phyloP scores from a whole-genome alignment of 2,888 invertebrate genomes.

The Troilus luridus region DNA sequence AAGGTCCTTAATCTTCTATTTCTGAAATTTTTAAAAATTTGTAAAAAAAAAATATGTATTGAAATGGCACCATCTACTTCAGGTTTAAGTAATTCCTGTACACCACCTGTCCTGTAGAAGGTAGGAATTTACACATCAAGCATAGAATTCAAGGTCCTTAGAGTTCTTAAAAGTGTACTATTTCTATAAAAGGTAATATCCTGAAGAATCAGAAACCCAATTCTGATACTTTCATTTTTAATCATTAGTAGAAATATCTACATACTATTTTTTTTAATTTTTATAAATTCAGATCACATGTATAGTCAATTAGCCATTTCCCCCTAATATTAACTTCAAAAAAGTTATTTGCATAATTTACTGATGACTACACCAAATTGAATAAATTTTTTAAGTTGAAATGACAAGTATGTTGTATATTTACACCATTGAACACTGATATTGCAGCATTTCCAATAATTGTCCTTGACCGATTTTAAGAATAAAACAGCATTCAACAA shows the following conservation, averaged over 20 bases:
- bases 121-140: no score
- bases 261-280: background rate
- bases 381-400: background rate
- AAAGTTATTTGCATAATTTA: background rate
- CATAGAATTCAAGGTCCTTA: background rate
- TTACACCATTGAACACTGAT: background rate
- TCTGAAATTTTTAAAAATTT: background rate
- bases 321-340: background rate
- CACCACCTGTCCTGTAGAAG: background rate
- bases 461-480: conserved; percentile 7
- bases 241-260: background rate
- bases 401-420: background rate
- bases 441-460: conserved; percentile 6
- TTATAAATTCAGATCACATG: background rate
- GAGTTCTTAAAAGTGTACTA: background rate
- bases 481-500: background rate
- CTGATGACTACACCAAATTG: background rate
- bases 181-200: background rate
- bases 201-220: background rate
- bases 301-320: background rate
- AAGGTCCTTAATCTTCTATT: background rate
- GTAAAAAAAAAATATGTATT: background rate
- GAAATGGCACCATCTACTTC: background rate
- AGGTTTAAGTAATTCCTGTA: background rate
- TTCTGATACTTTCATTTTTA: background rate